Conservation (phyloP, 2,888 invertebrate genomes). For the Nephrotoma guestfalica region DNA sequence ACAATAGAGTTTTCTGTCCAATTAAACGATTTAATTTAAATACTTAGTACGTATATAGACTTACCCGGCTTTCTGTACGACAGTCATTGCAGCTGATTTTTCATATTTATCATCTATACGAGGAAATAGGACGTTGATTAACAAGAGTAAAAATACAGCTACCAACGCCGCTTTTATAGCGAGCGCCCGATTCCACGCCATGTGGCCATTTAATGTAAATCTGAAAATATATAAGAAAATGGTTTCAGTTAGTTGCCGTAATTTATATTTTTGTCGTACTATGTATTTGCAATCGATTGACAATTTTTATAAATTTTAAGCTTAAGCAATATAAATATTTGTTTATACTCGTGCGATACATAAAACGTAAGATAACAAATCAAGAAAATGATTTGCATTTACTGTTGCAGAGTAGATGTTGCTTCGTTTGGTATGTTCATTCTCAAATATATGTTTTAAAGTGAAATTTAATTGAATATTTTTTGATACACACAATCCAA, state of each 20-base stretch:
- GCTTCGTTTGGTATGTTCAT: not conserved
- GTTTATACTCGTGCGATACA: not conserved
- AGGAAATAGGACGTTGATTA: conserved; percentile 23
- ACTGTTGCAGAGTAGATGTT: not conserved
- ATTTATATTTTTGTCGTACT: not conserved
- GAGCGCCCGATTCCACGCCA: conserved; percentile 20
- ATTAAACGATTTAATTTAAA: not conserved
- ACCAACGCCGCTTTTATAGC: conserved; percentile 21
- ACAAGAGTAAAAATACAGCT: conserved; percentile 22
- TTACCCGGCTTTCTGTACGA: not conserved
- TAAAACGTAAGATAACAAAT: not conserved
- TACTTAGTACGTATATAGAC: no score
- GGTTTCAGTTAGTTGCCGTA: not conserved
- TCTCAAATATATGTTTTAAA: not conserved
- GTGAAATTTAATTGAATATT: not conserved
- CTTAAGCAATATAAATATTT: not conserved
- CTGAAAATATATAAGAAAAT: not conserved
- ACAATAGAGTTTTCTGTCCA: not conserved
- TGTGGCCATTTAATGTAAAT: conserved; percentile 9
- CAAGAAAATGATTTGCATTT: not conserved
- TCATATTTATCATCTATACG: conserved; percentile 19
- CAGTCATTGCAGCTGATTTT: conserved; percentile 1
- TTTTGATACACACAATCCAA: not conserved
- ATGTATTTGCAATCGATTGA: not conserved
- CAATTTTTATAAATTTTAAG: not conserved